A percentile compares a stretch with the other conserved stretches of the same genome.
Conservation (phyloP, 2,797 vertebrate genomes). For the Aeoliscus strigatus region DNA sequence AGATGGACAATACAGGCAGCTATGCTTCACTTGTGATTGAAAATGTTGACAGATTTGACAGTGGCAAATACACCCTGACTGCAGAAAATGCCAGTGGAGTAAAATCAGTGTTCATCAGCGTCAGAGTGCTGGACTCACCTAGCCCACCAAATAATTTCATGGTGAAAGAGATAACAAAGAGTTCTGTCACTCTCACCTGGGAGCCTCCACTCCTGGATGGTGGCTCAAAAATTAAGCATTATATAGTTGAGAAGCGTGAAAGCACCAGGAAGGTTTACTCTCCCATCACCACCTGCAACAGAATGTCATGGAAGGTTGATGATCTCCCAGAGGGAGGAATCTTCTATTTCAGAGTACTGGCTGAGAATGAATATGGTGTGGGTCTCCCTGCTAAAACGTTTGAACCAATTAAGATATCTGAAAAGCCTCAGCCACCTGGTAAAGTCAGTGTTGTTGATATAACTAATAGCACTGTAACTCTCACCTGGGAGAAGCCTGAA, state of each 20-base stretch:
- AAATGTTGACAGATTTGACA: conserved; percentile 94
- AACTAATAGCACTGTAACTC: conserved; percentile 85
- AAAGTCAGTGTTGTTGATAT: conserved; percentile 94
- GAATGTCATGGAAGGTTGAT: conserved; percentile 91
- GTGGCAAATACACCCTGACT: conserved; percentile 92
- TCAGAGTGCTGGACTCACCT: conserved; percentile 93
- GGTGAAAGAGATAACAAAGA: conserved; percentile 92
- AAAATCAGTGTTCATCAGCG: conserved; percentile 94
- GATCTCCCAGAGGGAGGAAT: conserved; percentile 91
- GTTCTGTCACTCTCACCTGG: conserved; percentile 92
- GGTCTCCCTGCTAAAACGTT: conserved; percentile 86
- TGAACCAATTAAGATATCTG: conserved; percentile 92
- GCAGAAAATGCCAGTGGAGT: conserved; percentile 93
- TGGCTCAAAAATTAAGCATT: conserved; percentile 95
- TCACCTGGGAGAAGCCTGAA: conserved; percentile 93
- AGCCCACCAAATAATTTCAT: conserved; percentile 88
- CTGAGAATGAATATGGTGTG: conserved; percentile 95
- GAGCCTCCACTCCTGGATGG: conserved; percentile 94
- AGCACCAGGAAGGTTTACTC: conserved; percentile 96
- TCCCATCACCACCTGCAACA: conserved; percentile 88
- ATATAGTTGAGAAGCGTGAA: conserved; percentile 96
- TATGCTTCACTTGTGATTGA: conserved; percentile 96
- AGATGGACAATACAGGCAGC: conserved; percentile 89
- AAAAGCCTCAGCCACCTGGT: conserved; percentile 95
- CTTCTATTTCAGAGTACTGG: conserved; percentile 92